Percentiles rank a stretch among this genome's conserved stretches.
Conservation (phyloP, 2,113 vertebrate genomes). For the Talpa occidentalis region DNA sequence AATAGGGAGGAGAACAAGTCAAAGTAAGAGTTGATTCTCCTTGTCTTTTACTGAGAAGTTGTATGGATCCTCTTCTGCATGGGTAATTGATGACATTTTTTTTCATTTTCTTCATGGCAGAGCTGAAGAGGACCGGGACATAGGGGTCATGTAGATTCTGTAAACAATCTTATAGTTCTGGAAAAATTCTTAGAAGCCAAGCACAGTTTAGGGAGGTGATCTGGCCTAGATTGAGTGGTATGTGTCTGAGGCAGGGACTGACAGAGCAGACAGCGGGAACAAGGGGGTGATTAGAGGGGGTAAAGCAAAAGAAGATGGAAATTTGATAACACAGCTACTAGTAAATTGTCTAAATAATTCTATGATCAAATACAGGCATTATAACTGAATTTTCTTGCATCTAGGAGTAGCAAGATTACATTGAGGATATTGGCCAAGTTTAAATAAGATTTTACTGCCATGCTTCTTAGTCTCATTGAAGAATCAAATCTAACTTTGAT, state of each 20-base stretch:
- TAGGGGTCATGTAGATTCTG: background rate
- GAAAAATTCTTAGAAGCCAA: background rate
- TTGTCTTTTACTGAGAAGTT: background rate
- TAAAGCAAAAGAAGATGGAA: background rate
- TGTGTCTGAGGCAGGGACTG: background rate
- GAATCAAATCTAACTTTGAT: conserved; percentile 16
- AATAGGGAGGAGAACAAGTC: background rate
- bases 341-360: background rate
- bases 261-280: background rate
- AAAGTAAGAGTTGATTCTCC: background rate
- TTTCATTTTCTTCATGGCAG: background rate
- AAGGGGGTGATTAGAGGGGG: background rate
- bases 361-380: background rate
- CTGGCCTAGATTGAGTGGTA: background rate
- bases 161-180: background rate
- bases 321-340: background rate
- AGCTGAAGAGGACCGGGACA: background rate
- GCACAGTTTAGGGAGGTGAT: background rate
- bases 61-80: background rate
- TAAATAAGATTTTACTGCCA: background rate
- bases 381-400: background rate
- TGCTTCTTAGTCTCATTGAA: background rate
- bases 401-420: background rate
- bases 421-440: background rate
- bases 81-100: background rate